A percentile compares a stretch with the other conserved stretches of the same genome.
Evolutionary conservation across 2,888 invertebrate genomes (phyloP).

Genomic region (Volucella zonaria): DNA sequence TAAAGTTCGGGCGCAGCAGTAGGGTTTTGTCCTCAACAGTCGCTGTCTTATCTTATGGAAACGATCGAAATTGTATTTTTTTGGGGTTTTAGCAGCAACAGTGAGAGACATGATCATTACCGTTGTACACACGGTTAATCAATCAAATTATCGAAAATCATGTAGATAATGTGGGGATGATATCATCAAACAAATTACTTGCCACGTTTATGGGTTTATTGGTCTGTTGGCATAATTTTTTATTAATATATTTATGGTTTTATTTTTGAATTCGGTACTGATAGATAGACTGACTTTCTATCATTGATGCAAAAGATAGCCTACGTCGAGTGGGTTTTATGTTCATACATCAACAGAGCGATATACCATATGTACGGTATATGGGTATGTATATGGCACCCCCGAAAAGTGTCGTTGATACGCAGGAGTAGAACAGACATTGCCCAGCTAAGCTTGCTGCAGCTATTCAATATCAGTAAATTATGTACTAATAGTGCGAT

Average conservation of each 20-base stretch:
- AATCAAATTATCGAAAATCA: slow-evolving; percentile 71
- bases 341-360: slow-evolving; percentile 63
- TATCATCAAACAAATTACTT: slow-evolving; percentile 67
- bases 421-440: not conserved
- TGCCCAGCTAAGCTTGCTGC: slow-evolving; percentile 22
- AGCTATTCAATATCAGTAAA: not conserved
- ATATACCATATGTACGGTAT: slow-evolving; percentile 9
- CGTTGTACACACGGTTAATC: slow-evolving; percentile 67
- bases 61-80: slow-evolving; percentile 47
- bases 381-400: slow-evolving; percentile 43
- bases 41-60: slow-evolving; percentile 35
- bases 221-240: slow-evolving; percentile 49
- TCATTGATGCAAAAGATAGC: slow-evolving; percentile 71
- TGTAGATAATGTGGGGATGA: slow-evolving; percentile 61
- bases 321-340: slow-evolving; percentile 60
- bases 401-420: slow-evolving; percentile 45
- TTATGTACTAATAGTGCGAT: not conserved
- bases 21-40: slow-evolving; percentile 5
- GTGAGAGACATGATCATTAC: slow-evolving; percentile 71
- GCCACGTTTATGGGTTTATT: slow-evolving; percentile 66
- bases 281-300: slow-evolving; percentile 57
- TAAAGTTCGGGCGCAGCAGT: slow-evolving; percentile 16
- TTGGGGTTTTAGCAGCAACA: slow-evolving; percentile 52
- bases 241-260: slow-evolving; percentile 65
- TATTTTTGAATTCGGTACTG: slow-evolving; percentile 55